These are phyloP conservation scores for Bovichtus diacanthus DNA, from an alignment of 2,797 vertebrate species.

Conservation along the genomic window DNA sequence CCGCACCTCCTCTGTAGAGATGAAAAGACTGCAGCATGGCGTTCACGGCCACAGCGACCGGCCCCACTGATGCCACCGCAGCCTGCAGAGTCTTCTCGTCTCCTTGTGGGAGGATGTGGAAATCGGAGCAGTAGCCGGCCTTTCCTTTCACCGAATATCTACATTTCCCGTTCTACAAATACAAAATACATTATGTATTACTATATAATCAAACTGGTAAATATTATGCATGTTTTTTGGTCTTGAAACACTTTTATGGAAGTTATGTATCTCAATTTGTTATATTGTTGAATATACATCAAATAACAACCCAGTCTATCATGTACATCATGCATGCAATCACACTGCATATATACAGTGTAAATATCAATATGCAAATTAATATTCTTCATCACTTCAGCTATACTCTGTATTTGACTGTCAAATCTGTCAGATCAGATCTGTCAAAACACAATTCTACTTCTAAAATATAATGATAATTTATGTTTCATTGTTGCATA, in stretches of 20 bases:
- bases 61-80: conserved; percentile 78
- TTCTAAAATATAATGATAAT: background rate
- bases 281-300: background rate
- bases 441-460: background rate
- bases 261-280: background rate
- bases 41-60: conserved; percentile 80
- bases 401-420: background rate
- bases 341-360: background rate
- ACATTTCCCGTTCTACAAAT: conserved; percentile 75
- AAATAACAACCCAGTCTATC: background rate
- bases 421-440: too few species aligned
- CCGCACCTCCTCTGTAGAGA: conserved; percentile 82
- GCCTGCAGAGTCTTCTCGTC: conserved; percentile 76
- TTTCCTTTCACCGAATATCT: conserved; percentile 74
- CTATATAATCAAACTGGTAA: background rate
- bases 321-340: background rate
- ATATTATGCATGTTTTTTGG: background rate
- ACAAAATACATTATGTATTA: background rate
- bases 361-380: background rate
- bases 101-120: conserved; percentile 62
- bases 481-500: background rate
- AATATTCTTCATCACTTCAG: background rate
- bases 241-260: background rate
- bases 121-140: conserved; percentile 77
- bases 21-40: conserved; percentile 79